Evolutionary conservation across 2,888 invertebrate species (phyloP).

Genomic region (Xanthorhoe spadicearia): DNA sequence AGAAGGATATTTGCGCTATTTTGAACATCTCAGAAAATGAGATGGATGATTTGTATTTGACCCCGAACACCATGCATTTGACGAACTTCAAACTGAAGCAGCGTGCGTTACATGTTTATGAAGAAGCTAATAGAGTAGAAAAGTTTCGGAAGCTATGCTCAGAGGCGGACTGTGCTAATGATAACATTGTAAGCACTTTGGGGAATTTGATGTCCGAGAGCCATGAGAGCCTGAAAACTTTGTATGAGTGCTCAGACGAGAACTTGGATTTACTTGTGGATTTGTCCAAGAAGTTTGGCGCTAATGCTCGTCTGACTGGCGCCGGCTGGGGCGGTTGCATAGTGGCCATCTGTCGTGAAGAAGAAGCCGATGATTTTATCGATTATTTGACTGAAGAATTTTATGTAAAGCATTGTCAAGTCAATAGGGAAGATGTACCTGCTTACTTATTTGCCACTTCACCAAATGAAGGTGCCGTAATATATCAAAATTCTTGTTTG

Average conservation of each 20-base stretch:
- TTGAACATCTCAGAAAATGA: slow-evolving; percentile 85
- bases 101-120: slow-evolving; percentile 95
- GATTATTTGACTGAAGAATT: slow-evolving; percentile 88
- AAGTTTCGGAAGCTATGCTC: slow-evolving; percentile 88
- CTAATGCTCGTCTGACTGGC: slow-evolving; percentile 97
- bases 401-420: slow-evolving; percentile 85
- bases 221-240: slow-evolving; percentile 92
- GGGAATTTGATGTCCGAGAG: slow-evolving; percentile 95
- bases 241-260: slow-evolving; percentile 97
- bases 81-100: slow-evolving; percentile 91
- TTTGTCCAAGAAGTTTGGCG: slow-evolving; percentile 87
- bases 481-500: slow-evolving; percentile 61
- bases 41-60: slow-evolving; percentile 79
- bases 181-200: slow-evolving; percentile 81
- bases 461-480: slow-evolving; percentile 87
- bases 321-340: slow-evolving; percentile 99
- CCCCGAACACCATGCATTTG: slow-evolving; percentile 86
- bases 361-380: slow-evolving; percentile 88
- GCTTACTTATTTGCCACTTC: slow-evolving; percentile 90
- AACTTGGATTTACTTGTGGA: slow-evolving; percentile 93
- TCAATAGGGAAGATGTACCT: slow-evolving; percentile 80
- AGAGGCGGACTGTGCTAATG: slow-evolving; percentile 55
- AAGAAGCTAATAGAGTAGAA: slow-evolving; percentile 94
- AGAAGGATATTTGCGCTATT: slow-evolving; percentile 87
- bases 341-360: slow-evolving; percentile 91